Base-by-base conservation (phyloP, 37 sponge, comb jelly and placozoan genomes). In the Ephydatia muelleri region DNA sequence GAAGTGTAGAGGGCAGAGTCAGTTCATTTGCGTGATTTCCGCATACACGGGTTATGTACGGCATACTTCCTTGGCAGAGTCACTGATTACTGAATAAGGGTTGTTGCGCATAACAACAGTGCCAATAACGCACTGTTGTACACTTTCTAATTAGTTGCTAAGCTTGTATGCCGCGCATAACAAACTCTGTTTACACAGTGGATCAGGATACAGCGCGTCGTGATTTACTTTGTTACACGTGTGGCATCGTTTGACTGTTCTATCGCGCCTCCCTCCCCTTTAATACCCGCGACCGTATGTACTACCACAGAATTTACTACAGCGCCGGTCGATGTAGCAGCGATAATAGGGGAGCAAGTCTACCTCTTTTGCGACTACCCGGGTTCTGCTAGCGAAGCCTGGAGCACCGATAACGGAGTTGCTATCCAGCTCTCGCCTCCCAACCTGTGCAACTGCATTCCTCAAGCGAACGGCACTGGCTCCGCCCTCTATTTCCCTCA, bases 291-390 rank as follows among this genome's bases (percentile, higher is more conserved):
- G 14, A 22, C 21, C 5, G 11, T 68, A 68, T 29, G 28, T 68
- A 68, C 28, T 4, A 29, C 11, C 23, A 5, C 66, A 79, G 80
- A 39, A 3, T 79, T 79, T 48, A 40, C 48, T 22, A 30, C 29
- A 0, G 19, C 1, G 36, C 80, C 80, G 19, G 66, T 33, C 23
- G 67, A 79, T 38, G 30, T 23, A 30, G 49, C 65, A 48, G 66
- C 80, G 16, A 11, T 33, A 5, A 36, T 33, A 2, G 80, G 80
- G 2, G 31, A 22, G 6, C 0, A 0, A 36, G 80, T 67, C 0
- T 47, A 32, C 30, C 22, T 79, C 16, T 47, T 27, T 21, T 79
- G 80, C 65, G 34, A 65, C 33, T 79, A 79, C 80, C 19, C 65
- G 0, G 29, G 65, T n/a, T 33, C 32, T 35, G 9, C 29, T 5